A percentile compares a stretch with the other conserved stretches of the same genome.
Evolutionary conservation across 2,888 invertebrate species (phyloP).

Genomic region (Elgonia sp.): DNA sequence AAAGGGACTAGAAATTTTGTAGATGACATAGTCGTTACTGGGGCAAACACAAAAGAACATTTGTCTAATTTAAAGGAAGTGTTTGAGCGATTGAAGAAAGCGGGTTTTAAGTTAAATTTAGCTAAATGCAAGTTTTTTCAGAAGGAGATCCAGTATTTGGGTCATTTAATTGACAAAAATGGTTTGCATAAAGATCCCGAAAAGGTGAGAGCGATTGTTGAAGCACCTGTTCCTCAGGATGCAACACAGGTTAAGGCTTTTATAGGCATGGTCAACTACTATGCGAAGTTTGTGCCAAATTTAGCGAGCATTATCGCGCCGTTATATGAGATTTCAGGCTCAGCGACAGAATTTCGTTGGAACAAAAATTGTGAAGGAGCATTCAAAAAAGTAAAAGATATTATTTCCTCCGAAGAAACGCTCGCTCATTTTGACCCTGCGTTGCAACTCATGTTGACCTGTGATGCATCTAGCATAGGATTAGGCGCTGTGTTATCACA

Average conservation of each 20-base stretch:
- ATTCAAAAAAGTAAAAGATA: conserved; percentile 13
- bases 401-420: conserved; percentile 46
- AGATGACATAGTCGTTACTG: conserved; percentile 82
- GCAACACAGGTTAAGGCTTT: conserved; percentile 62
- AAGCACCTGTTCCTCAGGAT: conserved; percentile 54
- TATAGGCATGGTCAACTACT: conserved; percentile 68
- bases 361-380: conserved; percentile 32
- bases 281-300: conserved; percentile 60
- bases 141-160: conserved; percentile 82
- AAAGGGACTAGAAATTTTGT: conserved; percentile 72
- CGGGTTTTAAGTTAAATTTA: conserved; percentile 79
- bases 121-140: conserved; percentile 82
- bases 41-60: conserved; percentile 76
- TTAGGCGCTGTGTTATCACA: conserved; percentile 81
- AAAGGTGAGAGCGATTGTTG: conserved; percentile 72
- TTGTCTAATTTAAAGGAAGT: conserved; percentile 76
- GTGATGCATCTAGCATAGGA: conserved; percentile 78
- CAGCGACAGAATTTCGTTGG: conserved; percentile 40
- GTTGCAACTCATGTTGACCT: conserved; percentile 60
- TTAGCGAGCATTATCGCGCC: conserved; percentile 19
- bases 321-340: conserved; percentile 29
- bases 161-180: conserved; percentile 76
- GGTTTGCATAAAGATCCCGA: conserved; percentile 68
- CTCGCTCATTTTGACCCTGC: conserved; percentile 74
- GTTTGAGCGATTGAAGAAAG: conserved; percentile 77